Evolutionary conservation across 2,888 invertebrate genomes (phyloP).

Genomic region (Leptogaster cylindrica): DNA sequence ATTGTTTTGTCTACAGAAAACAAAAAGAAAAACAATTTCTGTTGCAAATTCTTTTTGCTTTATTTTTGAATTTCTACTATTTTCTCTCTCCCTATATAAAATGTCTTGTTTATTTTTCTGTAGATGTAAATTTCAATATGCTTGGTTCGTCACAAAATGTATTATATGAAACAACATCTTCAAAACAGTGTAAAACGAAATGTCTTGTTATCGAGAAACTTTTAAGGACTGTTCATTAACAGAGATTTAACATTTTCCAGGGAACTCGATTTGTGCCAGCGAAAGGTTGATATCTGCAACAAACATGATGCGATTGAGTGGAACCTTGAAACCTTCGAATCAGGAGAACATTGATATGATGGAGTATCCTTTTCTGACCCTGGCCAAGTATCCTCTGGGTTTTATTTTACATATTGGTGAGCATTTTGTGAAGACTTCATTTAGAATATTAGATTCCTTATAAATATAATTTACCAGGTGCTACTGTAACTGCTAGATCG

Average conservation of each 20-base stretch:
- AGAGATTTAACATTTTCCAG: slow-evolving; percentile 62
- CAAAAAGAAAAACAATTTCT: not conserved
- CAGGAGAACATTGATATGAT: slow-evolving; percentile 85
- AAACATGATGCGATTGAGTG: slow-evolving; percentile 66
- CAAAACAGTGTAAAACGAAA: slow-evolving; percentile 22
- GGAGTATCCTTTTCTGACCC: slow-evolving; percentile 95
- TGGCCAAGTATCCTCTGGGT: slow-evolving; percentile 87
- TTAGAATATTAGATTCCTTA: not conserved
- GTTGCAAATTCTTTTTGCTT: not conserved
- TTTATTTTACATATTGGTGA: slow-evolving; percentile 87
- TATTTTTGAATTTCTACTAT: slow-evolving; percentile 9
- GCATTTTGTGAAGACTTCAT: not conserved
- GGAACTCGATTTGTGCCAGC: slow-evolving; percentile 74
- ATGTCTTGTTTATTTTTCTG: slow-evolving; percentile 1
- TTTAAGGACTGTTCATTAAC: not conserved
- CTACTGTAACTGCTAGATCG: slow-evolving; percentile 82
- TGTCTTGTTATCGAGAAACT: not conserved
- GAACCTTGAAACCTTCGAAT: slow-evolving; percentile 69
- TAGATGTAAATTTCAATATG: slow-evolving; percentile 16
- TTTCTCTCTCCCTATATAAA: slow-evolving; percentile 7
- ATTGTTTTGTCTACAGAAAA: slow-evolving; percentile 26
- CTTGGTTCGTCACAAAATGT: slow-evolving; percentile 35
- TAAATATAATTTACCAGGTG: slow-evolving; percentile 64
- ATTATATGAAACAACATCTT: too few relatives aligned
- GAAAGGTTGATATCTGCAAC: slow-evolving; percentile 67